Evolutionary conservation across 2,888 invertebrate genomes (phyloP).

Genomic region (Anthophora plumipes): DNA sequence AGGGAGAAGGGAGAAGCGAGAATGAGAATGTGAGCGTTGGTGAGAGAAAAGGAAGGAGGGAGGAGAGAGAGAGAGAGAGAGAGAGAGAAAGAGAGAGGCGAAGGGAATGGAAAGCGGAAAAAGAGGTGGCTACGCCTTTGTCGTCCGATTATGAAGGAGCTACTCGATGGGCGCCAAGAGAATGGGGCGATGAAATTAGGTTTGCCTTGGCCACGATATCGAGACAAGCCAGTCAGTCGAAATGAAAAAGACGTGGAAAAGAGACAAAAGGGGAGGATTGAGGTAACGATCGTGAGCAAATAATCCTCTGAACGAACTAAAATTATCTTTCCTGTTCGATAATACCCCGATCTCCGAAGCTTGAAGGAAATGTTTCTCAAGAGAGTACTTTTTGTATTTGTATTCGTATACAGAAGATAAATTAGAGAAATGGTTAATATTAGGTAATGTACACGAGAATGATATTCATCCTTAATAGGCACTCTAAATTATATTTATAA

Average conservation of each 20-base stretch:
- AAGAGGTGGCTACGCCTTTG: constrained; percentile 70
- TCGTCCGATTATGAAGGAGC: constrained; percentile 76
- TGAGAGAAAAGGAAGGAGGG: background rate
- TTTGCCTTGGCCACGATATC: constrained; percentile 75
- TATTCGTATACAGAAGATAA: background rate
- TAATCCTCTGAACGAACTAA: constrained; percentile 54
- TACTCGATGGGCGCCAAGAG: constrained; percentile 64
- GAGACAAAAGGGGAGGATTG: constrained; percentile 26
- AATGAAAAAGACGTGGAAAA: constrained; percentile 44
- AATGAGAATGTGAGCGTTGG: background rate
- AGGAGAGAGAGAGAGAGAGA: background rate
- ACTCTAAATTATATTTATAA: too few relatives aligned
- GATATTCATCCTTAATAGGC: too few relatives aligned
- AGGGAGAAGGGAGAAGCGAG: background rate
- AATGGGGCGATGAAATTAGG: constrained; percentile 74
- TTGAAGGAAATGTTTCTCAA: constrained; percentile 32
- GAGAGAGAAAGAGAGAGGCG: background rate
- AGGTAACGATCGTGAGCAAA: constrained; percentile 52
- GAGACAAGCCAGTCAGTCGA: constrained; percentile 64
- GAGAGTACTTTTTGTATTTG: background rate
- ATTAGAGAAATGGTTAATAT: background rate
- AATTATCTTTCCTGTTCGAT: constrained; percentile 52
- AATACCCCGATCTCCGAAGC: constrained; percentile 14
- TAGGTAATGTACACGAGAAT: background rate
- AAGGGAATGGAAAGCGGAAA: constrained; percentile 29